Base-by-base conservation (phyloP, 2,888 invertebrate species). In the Polydrusus cervinus region DNA sequence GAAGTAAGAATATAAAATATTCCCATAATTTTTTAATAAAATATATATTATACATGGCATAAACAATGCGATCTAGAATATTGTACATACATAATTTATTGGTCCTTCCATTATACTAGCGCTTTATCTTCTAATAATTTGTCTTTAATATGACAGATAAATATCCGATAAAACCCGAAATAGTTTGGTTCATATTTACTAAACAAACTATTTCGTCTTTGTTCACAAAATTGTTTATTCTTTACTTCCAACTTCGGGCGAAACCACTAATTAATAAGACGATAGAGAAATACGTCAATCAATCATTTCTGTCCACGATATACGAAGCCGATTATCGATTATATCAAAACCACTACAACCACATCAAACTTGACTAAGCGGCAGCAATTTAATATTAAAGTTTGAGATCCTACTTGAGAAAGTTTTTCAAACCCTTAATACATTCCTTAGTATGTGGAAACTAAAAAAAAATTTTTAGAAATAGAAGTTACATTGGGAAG, bases 181-280 rank as follows among this genome's bases (percentile, higher is more conserved):
- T 6, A 47, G 47, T 8, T 47, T 7, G 7, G 16, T 47, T 16
- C 5, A 47, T 47, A 47, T 49, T 49, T 49, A 20, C 18, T 51
- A 51, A 51, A 51, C 51, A 51, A 20, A 51, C 16, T 51, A 51
- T 51, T 20, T 20, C 1, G 51, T 20, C 13, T 18, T 10, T 1
- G 11, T 7, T 0, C 18, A 20, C n/a, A 51, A 20, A 51, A 8
- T 47, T 16, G 6, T 2, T 14, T 8, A 47, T 16, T 16, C 14
- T 47, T 47, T 47, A 16, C 47, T 16, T 16, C 7, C 47, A 16
- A 8, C 16, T 3, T n/a, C 16, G 3, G n/a, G 8, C 9, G 2
- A 47, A 47, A 47, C 47, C 47, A 8, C 47, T 47, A 47, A 47
- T 47, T 47, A 47, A 47, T 47, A 16, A 16, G 47, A 16, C 47